Percentiles rank a stretch among this genome's conserved stretches.
phyloP scores from a whole-genome alignment of 2,797 vertebrate species.

The Xiphophorus birchmanni region DNA sequence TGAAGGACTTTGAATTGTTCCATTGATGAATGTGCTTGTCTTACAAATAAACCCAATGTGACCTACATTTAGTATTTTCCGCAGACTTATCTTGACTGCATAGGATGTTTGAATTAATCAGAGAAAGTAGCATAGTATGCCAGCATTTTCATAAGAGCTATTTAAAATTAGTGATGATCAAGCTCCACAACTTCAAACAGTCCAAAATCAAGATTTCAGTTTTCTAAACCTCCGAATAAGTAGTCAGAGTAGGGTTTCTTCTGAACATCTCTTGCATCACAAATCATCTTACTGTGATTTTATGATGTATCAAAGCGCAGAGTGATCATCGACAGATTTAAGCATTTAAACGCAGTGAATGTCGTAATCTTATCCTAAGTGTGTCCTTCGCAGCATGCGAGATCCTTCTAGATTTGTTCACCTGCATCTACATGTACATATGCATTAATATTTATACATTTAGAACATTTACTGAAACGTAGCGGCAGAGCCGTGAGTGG shows the following conservation, averaged over 20 bases:
- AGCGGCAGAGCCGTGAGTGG: slow-evolving; percentile 15
- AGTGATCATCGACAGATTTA: slow-evolving; percentile 24
- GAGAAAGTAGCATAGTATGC: background rate
- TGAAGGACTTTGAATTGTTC: background rate
- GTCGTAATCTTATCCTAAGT: slow-evolving; percentile 1
- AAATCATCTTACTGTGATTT: slow-evolving; percentile 25
- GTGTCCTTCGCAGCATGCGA: background rate
- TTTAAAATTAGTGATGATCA: background rate
- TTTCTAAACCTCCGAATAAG: slow-evolving; percentile 16
- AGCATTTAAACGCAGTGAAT: slow-evolving; percentile 29
- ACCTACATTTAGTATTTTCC: background rate
- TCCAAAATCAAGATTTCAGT: slow-evolving; percentile 24
- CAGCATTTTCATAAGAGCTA: background rate
- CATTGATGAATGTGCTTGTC: background rate
- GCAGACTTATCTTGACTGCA: background rate
- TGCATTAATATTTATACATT: slow-evolving; percentile 37
- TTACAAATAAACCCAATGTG: background rate
- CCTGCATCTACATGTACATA: slow-evolving; percentile 21
- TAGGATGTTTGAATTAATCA: background rate
- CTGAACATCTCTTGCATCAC: slow-evolving; percentile 27
- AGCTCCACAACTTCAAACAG: slow-evolving; percentile 22
- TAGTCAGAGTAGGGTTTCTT: slow-evolving; percentile 23
- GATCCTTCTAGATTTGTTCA: slow-evolving; percentile 26
- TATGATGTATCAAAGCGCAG: slow-evolving; percentile 26
- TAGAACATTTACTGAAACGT: slow-evolving; percentile 22